Conservation (phyloP, 2,113 vertebrate species). For the Orcinus orca region DNA sequence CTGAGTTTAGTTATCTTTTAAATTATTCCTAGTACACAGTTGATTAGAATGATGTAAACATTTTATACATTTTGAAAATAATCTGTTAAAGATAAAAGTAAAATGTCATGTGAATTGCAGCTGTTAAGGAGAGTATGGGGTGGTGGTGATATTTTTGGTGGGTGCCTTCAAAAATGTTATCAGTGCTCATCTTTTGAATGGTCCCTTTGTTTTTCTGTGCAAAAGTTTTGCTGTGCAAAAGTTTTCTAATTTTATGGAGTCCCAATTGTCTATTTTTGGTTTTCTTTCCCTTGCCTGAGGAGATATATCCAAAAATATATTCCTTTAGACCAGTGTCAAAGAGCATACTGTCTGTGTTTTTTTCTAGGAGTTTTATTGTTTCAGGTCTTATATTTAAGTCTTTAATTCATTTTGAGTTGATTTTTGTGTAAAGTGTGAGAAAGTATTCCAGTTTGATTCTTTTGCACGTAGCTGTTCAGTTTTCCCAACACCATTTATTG, state of each 20-base stretch:
- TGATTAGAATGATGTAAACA: neutral
- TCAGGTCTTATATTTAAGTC: neutral
- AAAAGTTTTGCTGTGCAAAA: neutral
- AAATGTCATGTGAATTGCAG: neutral
- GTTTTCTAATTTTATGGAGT: neutral
- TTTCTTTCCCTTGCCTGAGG: neutral
- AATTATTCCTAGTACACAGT: neutral
- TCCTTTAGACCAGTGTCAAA: neutral
- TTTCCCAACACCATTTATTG: neutral
- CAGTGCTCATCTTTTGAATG: neutral
- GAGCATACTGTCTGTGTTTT: neutral
- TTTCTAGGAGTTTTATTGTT: neutral
- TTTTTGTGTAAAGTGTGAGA: neutral
- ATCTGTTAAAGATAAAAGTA: slow-evolving; percentile 17
- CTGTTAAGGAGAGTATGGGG: neutral
- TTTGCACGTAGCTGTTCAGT: neutral
- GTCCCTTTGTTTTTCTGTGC: neutral
- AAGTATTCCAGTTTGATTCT: neutral
- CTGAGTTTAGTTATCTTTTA: neutral
- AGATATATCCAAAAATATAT: neutral
- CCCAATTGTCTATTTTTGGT: neutral
- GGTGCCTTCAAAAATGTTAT: neutral
- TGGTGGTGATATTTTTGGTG: neutral
- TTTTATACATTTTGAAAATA: slow-evolving; percentile 3
- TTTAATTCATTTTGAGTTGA: neutral